A percentile compares a stretch with the other conserved stretches of the same genome.
These are phyloP conservation scores for Netelia virgata DNA, from an alignment of 2,888 invertebrate genomes.

Conservation along the genomic window DNA sequence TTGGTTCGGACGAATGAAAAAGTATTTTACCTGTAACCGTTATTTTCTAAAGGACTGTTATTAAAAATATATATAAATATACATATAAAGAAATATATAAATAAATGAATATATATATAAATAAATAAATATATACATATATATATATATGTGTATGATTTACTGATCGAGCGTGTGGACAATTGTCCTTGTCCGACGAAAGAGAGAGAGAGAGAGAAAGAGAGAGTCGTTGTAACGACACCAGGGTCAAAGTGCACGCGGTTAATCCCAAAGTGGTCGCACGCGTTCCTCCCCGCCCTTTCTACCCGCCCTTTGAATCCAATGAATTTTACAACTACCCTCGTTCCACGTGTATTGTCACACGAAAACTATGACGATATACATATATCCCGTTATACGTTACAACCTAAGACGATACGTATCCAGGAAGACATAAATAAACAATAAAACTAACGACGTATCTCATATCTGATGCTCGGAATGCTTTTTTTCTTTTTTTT, in stretches of 20 bases:
- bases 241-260: constrained; percentile 60
- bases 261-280: constrained; percentile 63
- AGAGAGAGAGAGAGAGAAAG: background rate
- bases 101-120: background rate
- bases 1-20: background rate
- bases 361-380: background rate
- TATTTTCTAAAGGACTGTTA: background rate
- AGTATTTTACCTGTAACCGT: background rate
- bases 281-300: constrained; percentile 41
- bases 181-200: constrained; percentile 32
- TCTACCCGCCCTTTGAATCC: constrained; percentile 10
- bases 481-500: background rate
- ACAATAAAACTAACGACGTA: background rate
- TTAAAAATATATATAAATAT: background rate
- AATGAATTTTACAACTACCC: constrained; percentile 59
- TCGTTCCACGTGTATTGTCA: constrained; percentile 19
- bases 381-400: constrained; percentile 11
- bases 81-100: background rate
- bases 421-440: constrained; percentile 7
- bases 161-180: constrained; percentile 16
- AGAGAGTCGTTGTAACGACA: constrained; percentile 8
- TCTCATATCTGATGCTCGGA: constrained; percentile 23
- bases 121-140: background rate
- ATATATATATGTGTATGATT: background rate
- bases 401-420: constrained; percentile 12